Evolutionary conservation across 2,797 vertebrate species (phyloP).

Genomic region (Chromis chromis): DNA sequence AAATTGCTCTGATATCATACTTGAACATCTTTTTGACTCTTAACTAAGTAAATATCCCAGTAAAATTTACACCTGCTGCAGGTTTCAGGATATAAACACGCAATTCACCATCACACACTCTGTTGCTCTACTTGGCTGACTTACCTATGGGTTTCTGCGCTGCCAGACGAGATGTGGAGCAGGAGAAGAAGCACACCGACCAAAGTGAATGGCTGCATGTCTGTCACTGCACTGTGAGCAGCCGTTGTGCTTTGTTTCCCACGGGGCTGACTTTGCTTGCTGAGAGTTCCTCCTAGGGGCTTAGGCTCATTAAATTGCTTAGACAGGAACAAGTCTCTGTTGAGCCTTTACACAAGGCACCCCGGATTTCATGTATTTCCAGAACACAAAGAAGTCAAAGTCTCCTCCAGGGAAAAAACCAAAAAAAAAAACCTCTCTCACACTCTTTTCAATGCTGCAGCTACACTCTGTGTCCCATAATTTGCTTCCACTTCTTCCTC

Average conservation of each 20-base stretch:
- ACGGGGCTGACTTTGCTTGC: constrained; percentile 47
- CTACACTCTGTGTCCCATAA: constrained; percentile 64
- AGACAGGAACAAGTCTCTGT: constrained; percentile 61
- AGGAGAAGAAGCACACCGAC: constrained; percentile 72
- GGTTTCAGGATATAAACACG: constrained; percentile 23
- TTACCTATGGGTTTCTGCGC: constrained; percentile 79
- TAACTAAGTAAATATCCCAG: background rate
- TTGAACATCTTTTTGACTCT: constrained; percentile 10
- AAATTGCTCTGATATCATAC: constrained; percentile 10
- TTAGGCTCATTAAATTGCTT: constrained; percentile 68
- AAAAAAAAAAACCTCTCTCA: constrained; percentile 29
- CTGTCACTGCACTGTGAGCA: constrained; percentile 60
- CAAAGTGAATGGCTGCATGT: constrained; percentile 82
- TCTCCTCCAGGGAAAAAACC: constrained; percentile 36
- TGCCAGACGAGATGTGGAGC: constrained; percentile 67
- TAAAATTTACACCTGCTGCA: constrained; percentile 44
- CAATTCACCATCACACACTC: constrained; percentile 10
- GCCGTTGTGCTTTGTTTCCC: constrained; percentile 60
- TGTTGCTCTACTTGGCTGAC: constrained; percentile 39
- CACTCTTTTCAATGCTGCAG: constrained; percentile 54
- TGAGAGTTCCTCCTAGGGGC: constrained; percentile 53
- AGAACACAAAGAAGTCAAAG: constrained; percentile 58
- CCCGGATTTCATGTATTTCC: constrained; percentile 58
- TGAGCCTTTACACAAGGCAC: constrained; percentile 49
- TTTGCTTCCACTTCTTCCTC: constrained; percentile 66